Evolutionary conservation across 2,888 invertebrate genomes (phyloP).

Genomic region (Rambutsinella grinnellia): DNA sequence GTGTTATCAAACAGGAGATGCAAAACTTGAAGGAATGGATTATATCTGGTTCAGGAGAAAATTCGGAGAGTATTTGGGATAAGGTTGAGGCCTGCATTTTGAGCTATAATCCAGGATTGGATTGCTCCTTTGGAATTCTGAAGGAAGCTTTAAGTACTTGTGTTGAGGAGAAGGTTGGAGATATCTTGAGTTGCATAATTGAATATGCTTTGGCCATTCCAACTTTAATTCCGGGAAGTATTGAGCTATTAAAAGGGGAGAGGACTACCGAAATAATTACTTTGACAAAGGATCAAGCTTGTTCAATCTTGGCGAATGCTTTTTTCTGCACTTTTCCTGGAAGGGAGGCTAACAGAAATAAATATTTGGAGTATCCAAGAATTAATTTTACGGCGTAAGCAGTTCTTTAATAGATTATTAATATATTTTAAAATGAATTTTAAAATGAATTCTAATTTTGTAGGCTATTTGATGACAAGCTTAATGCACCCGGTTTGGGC

Average conservation of each 20-base stretch:
- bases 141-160: background rate
- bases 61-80: conserved; percentile 14
- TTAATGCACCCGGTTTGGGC: background rate
- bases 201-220: background rate
- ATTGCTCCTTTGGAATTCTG: background rate
- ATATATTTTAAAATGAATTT: too few species aligned
- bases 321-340: conserved; percentile 10
- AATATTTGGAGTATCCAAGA: background rate
- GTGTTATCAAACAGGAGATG: background rate
- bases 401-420: too few species aligned
- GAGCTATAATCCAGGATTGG: background rate
- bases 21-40: background rate
- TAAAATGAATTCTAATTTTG: conserved; percentile 3
- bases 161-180: background rate
- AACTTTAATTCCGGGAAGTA: background rate
- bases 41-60: conserved; percentile 42
- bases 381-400: conserved; percentile 12
- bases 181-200: background rate
- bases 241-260: background rate
- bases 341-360: background rate
- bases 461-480: conserved; percentile 11
- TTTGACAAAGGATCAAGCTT: conserved; percentile 4
- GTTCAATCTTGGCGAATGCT: conserved; percentile 5
- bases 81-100: background rate
- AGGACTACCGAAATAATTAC: background rate